Evolutionary conservation across 1,140 invertebrate species (phyloP), one percentile per base, ranked within the genome.

Genomic region (Lepidurus packardi): DNA sequence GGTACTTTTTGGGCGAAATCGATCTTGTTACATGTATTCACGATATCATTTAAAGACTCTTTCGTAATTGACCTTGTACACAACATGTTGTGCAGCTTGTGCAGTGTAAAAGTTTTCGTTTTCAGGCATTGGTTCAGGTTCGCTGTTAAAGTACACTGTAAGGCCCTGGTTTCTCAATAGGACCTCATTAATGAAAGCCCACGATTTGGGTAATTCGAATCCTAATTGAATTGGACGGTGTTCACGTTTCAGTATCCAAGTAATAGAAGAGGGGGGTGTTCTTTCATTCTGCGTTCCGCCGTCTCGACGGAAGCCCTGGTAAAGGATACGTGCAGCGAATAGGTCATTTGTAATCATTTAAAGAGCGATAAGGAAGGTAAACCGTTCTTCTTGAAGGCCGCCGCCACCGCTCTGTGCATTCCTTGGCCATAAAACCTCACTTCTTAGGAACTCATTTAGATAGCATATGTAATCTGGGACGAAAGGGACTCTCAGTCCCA

Each of bases 331-430:
- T 65, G 53, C 53, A n/a, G 53, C 21, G 53, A 65, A 65, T 65
- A 65, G 53, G 53, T 65, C 53, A 65, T 65, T 65, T 65, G 53
- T 65, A 65, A 65, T 65, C 53, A 65, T 65, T 65, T 65, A 65
- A 65, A 21, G 21, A 3, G 9, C 53, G 53, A 65, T 65, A 65
- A 65, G 53, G 53, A 65, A 65, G 53, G 53, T 21, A 65, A 65
- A 65, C 53, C 53, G 16, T 13, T 65, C 53, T 65, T 65, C 16
- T 7, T 21, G 16, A 21, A 21, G 53, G 16, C 53, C 16, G 21
- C 16, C 16, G 53, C 9, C 45, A n/a, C n/a, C 21, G 5, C 6
- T 7, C 53, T 65, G n/a, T 21, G 21, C 53, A 65, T 65, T 65
- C 53, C 53, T 65, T 65, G 16, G 21, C 21, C 53, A 1, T 13